A percentile compares a stretch with the other conserved stretches of the same genome.
These are phyloP conservation scores for Pachydiplax longipennis DNA, from an alignment of 2,888 invertebrate genomes.

Conservation along the genomic window DNA sequence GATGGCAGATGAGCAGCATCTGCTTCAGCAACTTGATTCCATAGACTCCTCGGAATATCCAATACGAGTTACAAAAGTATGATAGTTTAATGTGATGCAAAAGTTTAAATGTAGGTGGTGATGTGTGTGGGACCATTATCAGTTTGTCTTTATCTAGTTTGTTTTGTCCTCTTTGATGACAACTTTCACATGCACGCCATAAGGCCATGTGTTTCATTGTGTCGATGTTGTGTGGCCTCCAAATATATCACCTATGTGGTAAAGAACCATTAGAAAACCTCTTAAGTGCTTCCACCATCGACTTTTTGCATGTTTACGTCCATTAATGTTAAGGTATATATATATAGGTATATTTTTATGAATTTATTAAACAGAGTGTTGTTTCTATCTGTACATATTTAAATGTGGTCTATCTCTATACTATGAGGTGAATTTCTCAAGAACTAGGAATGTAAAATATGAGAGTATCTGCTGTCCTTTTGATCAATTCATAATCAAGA, in stretches of 20 bases:
- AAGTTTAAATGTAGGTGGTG: conserved; percentile 5
- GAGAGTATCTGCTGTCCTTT: background rate
- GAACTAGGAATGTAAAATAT: background rate
- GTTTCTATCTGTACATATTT: conserved; percentile 23
- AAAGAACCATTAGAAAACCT: conserved; percentile 16
- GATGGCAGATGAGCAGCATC: conserved; percentile 59
- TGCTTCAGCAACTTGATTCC: conserved; percentile 28
- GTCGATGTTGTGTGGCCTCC: conserved; percentile 4
- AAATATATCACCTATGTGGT: background rate
- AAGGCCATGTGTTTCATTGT: background rate
- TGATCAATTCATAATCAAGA: background rate
- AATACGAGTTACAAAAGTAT: conserved; percentile 27
- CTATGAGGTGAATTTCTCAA: background rate
- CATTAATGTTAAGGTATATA: conserved; percentile 32
- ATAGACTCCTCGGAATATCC: conserved; percentile 27
- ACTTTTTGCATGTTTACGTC: conserved; percentile 29
- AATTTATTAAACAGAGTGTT: conserved; percentile 13
- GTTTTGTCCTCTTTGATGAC: background rate
- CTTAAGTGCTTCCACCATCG: conserved; percentile 38
- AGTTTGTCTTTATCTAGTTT: background rate
- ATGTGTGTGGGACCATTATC: conserved; percentile 9
- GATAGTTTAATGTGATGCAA: background rate
- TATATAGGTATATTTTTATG: conserved; percentile 38
- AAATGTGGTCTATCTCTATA: background rate
- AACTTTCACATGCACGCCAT: background rate